phyloP scores from a whole-genome alignment of 1,140 invertebrate genomes.

The Megalopta genalis region DNA sequence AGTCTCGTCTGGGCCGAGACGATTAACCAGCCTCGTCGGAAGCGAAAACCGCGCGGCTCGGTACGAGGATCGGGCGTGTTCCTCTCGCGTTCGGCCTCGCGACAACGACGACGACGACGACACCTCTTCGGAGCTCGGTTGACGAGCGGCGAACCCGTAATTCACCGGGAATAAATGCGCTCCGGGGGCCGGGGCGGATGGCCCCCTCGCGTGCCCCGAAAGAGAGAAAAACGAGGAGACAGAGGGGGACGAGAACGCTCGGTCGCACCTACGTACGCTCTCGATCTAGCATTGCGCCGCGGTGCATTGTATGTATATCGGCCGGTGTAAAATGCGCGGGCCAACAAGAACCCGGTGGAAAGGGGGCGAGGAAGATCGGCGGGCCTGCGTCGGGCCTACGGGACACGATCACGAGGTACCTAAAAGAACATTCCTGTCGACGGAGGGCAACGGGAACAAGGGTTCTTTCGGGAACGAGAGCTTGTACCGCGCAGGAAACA shows the following conservation, averaged over 20 bases:
- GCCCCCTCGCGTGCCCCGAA: slow-evolving; percentile 11
- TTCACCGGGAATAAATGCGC: slow-evolving; percentile 54
- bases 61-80: slow-evolving; percentile 17
- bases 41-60: slow-evolving; percentile 1
- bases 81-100: background rate
- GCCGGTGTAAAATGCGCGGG: slow-evolving; percentile 31
- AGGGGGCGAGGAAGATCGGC: background rate
- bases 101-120: background rate
- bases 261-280: slow-evolving; percentile 57
- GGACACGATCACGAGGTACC: slow-evolving; percentile 17
- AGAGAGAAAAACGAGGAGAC: background rate
- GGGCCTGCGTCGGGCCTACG: background rate
- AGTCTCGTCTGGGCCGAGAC: background rate
- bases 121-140: background rate
- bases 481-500: background rate
- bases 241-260: background rate
- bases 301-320: slow-evolving; percentile 76
- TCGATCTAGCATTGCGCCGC: slow-evolving; percentile 61
- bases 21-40: slow-evolving; percentile 23
- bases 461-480: slow-evolving; percentile 45
- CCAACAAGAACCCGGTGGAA: background rate
- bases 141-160: slow-evolving; percentile 37
- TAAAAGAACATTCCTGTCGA: slow-evolving; percentile 66
- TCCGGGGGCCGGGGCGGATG: background rate
- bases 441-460: background rate